A percentile compares a stretch with the other conserved stretches of the same genome.
These are phyloP conservation scores for Laspeyria flexula DNA, from an alignment of 2,888 invertebrate species.

Conservation along the genomic window DNA sequence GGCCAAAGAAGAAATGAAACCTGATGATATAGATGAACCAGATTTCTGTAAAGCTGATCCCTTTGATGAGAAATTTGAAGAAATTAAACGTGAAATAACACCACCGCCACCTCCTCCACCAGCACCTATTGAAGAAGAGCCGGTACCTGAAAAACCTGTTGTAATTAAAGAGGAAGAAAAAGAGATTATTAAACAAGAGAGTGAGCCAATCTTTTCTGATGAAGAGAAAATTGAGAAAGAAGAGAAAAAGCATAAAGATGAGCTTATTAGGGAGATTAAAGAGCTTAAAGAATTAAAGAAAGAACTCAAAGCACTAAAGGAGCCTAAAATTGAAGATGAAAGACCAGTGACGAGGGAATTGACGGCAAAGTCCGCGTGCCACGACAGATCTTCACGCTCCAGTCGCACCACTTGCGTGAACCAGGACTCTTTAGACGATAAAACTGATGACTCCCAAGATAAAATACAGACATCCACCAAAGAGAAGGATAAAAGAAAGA, in stretches of 20 bases:
- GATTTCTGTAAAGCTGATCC: conserved; percentile 66
- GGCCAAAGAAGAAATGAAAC: conserved; percentile 79
- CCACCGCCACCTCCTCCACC: conserved; percentile 23
- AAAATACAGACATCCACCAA: conserved; percentile 65
- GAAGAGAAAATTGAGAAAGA: conserved; percentile 54
- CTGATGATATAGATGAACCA: conserved; percentile 72
- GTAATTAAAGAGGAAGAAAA: conserved; percentile 14
- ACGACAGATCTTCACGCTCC: conserved; percentile 76
- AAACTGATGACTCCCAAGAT: conserved; percentile 82
- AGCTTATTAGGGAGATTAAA: conserved; percentile 53
- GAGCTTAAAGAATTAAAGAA: conserved; percentile 37
- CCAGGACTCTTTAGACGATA: conserved; percentile 80
- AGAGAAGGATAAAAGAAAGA: conserved; percentile 83
- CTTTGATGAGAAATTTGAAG: conserved; percentile 51
- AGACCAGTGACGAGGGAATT: conserved; percentile 66
- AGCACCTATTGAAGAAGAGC: conserved; percentile 20
- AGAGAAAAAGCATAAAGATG: conserved; percentile 41
- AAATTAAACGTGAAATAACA: conserved; percentile 41
- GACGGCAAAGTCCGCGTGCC: conserved; percentile 75
- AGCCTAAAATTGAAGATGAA: conserved; percentile 63
- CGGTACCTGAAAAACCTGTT: conserved; percentile 7
- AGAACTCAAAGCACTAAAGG: conserved; percentile 28
- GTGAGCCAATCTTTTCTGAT: conserved; percentile 51
- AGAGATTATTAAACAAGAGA: conserved; percentile 52
- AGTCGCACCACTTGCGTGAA: conserved; percentile 70